A percentile compares a stretch with the other conserved stretches of the same genome.
phyloP scores from a whole-genome alignment of 1,140 invertebrate genomes.

The Ceratitis capitata region DNA sequence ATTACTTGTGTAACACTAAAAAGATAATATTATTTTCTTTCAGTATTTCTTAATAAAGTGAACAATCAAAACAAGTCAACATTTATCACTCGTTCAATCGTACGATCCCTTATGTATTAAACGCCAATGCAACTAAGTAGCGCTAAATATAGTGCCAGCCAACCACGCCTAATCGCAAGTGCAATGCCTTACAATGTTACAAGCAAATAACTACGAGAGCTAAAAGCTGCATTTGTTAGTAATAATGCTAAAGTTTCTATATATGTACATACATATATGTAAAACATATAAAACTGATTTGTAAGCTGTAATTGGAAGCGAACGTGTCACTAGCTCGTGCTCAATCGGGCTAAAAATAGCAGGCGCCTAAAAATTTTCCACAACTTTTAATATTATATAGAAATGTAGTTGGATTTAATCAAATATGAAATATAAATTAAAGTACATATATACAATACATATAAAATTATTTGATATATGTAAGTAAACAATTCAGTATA shows the following conservation, averaged over 20 bases:
- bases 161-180: not conserved
- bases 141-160: not conserved
- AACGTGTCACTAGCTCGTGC: not conserved
- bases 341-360: conserved; percentile 8
- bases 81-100: not conserved
- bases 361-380: not conserved
- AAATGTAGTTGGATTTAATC: too few relatives aligned
- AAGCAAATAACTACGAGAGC: not conserved
- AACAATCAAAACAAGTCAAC: not conserved
- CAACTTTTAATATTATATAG: not conserved
- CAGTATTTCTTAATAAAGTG: not conserved
- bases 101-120: not conserved
- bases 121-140: not conserved
- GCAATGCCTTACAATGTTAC: not conserved
- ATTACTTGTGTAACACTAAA: not conserved
- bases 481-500: too few relatives aligned
- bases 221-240: too few relatives aligned
- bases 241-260: not conserved
- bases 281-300: not conserved
- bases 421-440: too few relatives aligned
- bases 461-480: not conserved
- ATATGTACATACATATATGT: not conserved
- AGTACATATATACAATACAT: not conserved
- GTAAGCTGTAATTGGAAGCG: not conserved
- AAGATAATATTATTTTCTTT: not conserved